Evolutionary conservation across 2,888 invertebrate species (phyloP), one percentile per base, ranked within the genome.

Genomic region (Ophion obscuratus): DNA sequence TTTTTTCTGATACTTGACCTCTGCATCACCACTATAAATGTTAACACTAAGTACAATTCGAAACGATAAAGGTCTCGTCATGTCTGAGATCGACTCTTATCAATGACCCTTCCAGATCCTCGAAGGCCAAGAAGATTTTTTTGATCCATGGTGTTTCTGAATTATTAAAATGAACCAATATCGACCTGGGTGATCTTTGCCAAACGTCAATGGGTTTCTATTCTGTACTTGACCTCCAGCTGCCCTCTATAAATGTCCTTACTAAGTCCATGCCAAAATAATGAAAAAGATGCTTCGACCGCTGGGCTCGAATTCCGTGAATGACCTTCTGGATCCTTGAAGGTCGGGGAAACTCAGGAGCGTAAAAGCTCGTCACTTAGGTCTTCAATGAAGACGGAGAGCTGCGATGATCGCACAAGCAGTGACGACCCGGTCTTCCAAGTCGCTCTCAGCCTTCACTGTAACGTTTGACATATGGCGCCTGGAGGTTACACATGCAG

Each of bases 401-500:
- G 40, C 40, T 5, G 40, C 40, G 40, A 40, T 53, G 4, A 14
- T 53, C 78, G 47, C 1, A 17, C 17, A 62, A 79, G 10, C 62
- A 79, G 27, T 47, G 27, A 62, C 61, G 78, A 70, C 53, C 67
- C 44, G 57, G 53, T 24, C 6, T 66, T n/a, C 40, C 36, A 36
- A 66, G 36, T 11, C 66, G 6, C 66, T 14, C 20, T 4, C 5
- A 57, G 17, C 24, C 27, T 53, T 44, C n/a, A 20, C 14, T 27
- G 7, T 73, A 36, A 17, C 44, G 74, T 75, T 70, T 57, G 24
- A 57, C 36, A 76, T 31, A 70, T 31, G 47, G 53, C 62, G 7
- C 17, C 77, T 20, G 24, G 47, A 77, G 81, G 59, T 86, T 75
- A 78, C 71, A 71, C 73, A 78, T 84, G 78, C 75, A 79, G 77